Conservation (phyloP, 2,888 invertebrate genomes). For the Xestia ashworthii region DNA sequence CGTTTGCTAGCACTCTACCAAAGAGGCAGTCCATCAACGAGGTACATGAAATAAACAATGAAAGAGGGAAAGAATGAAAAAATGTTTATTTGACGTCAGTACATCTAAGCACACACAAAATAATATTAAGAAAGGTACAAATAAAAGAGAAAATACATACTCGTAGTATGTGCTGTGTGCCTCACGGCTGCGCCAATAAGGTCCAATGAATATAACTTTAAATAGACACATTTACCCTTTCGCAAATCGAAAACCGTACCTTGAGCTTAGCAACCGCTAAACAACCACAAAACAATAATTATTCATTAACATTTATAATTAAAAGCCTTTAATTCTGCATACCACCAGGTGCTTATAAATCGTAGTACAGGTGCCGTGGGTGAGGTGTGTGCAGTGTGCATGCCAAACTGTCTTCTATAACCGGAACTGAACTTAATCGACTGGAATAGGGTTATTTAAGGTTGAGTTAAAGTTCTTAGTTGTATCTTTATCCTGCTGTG, state of each 20-base stretch:
- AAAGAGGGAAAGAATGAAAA: too few relatives aligned
- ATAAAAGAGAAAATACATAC: too few relatives aligned
- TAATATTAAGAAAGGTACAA: too few relatives aligned
- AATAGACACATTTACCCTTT: background rate
- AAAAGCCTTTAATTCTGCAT: conserved; percentile 7
- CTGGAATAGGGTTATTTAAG: conserved; percentile 23
- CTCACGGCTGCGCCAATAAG: too few relatives aligned
- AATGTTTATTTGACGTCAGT: too few relatives aligned
- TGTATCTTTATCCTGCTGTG: background rate
- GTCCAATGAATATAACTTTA: background rate
- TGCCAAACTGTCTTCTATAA: conserved; percentile 17
- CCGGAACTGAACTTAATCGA: conserved; percentile 39
- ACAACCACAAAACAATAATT: background rate
- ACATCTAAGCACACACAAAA: too few relatives aligned
- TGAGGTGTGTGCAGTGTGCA: conserved; percentile 18
- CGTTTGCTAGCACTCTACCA: too few relatives aligned
- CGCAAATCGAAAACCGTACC: too few relatives aligned
- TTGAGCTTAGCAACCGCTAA: background rate
- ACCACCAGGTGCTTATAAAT: conserved; percentile 37
- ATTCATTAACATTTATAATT: conserved; percentile 33
- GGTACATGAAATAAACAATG: too few relatives aligned
- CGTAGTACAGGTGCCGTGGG: conserved; percentile 35
- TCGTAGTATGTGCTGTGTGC: too few relatives aligned
- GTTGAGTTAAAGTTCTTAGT: conserved; percentile 11
- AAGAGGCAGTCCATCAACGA: too few relatives aligned